These are phyloP conservation scores for Andrena chrysosceles DNA, from an alignment of 2,888 invertebrate species.

Conservation along the genomic window DNA sequence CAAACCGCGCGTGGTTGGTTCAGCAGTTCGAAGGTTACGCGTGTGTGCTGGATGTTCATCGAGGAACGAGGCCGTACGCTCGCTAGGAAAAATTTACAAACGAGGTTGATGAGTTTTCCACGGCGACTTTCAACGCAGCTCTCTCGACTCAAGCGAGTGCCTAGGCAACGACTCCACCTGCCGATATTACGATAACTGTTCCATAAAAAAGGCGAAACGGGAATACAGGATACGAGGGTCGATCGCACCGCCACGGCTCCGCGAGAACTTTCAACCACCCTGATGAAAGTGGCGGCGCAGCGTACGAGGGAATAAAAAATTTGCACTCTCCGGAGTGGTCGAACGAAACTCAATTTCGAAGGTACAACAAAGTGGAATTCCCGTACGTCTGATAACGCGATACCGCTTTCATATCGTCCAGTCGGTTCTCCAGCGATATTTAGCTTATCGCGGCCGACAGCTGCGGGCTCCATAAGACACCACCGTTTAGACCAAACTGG, in stretches of 20 bases:
- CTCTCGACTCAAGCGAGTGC: conserved; percentile 4
- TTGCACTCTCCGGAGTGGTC: neutral
- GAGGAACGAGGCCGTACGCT: conserved; percentile 38
- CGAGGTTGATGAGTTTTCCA: conserved; percentile 63
- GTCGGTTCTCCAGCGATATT: neutral
- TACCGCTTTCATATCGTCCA: neutral
- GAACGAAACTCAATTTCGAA: conserved; percentile 26
- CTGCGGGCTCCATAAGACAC: conserved; percentile 11
- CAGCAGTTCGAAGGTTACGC: conserved; percentile 46
- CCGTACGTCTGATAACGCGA: neutral
- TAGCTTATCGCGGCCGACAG: neutral
- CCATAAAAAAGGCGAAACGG: conserved; percentile 4
- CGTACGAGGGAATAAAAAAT: conserved; percentile 14
- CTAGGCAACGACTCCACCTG: neutral
- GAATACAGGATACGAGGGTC: neutral
- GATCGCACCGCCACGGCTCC: neutral
- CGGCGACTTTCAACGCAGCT: conserved; percentile 49
- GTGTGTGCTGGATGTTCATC: conserved; percentile 43
- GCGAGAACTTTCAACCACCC: neutral
- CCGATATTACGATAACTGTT: conserved; percentile 22
- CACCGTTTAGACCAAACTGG: conserved; percentile 49
- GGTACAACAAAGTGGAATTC: conserved; percentile 14
- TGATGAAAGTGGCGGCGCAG: neutral
- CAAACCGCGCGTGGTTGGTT: neutral
- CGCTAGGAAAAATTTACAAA: conserved; percentile 52